These are phyloP conservation scores for Alexandromys oeconomus DNA, from an alignment of 2,797 vertebrate species.

Conservation along the genomic window DNA sequence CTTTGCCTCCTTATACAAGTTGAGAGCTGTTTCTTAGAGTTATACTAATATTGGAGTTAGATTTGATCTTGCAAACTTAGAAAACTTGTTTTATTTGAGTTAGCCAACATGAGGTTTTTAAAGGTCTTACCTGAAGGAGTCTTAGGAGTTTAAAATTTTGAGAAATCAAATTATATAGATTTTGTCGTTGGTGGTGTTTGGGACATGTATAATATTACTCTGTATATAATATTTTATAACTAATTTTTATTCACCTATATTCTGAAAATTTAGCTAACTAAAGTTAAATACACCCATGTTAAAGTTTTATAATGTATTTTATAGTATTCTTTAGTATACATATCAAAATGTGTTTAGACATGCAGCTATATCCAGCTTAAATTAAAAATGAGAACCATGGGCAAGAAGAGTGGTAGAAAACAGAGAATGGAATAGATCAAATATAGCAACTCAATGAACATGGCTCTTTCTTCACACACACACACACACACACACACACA, in stretches of 20 bases:
- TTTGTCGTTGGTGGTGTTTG: conserved; percentile 1
- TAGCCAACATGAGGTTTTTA: not conserved
- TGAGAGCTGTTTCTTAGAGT: not conserved
- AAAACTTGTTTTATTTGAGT: not conserved
- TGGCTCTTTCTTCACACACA: not conserved
- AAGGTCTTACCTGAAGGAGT: not conserved
- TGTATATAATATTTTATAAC: not conserved
- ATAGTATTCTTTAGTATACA: not conserved
- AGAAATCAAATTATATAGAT: not conserved
- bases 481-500: too few species aligned
- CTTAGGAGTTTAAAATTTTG: conserved; percentile 16
- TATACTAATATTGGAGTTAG: not conserved
- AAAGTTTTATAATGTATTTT: not conserved
- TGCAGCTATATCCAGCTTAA: not conserved
- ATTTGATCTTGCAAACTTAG: not conserved
- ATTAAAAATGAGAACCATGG: not conserved
- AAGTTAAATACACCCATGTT: not conserved
- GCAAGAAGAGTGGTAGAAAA: not conserved
- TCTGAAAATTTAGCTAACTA: conserved; percentile 29
- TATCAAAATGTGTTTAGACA: conserved; percentile 49
- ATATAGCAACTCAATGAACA: conserved; percentile 7
- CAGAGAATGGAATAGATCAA: not conserved
- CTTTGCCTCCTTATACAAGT: not conserved
- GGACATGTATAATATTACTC: not conserved
- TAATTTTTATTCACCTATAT: not conserved